phyloP scores from a whole-genome alignment of 2,797 vertebrate genomes.

The Danio tinwini region DNA sequence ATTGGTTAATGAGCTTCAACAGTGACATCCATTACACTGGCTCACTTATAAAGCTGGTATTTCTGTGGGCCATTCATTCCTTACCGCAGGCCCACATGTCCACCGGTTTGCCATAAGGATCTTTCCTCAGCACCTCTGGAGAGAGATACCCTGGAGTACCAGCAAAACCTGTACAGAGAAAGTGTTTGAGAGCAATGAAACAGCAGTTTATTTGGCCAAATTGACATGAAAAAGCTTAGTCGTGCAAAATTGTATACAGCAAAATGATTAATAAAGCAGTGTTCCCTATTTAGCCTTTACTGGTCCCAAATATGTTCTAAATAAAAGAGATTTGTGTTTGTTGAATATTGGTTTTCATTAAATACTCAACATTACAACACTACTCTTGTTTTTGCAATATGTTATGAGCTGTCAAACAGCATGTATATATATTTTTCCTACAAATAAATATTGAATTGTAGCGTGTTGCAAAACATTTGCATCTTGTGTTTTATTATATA shows the following conservation, averaged over 20 bases:
- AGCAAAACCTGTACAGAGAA: conserved; percentile 86
- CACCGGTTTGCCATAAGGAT: conserved; percentile 96
- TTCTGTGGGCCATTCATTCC: conserved; percentile 61
- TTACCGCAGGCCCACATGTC: conserved; percentile 99
- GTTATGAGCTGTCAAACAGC: too few relatives aligned
- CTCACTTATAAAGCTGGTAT: neutral
- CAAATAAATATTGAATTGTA: too few relatives aligned
- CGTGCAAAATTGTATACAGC: neutral
- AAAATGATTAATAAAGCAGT: neutral
- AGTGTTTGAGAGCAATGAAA: conserved; percentile 49
- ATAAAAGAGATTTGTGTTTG: neutral
- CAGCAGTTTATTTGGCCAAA: neutral
- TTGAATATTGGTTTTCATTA: conserved; percentile 15
- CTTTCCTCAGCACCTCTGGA: conserved; percentile 96
- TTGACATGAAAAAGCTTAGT: neutral
- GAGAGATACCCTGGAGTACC: conserved; percentile 97
- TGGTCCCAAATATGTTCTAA: neutral
- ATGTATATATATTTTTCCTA: too few relatives aligned
- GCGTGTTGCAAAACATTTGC: too few relatives aligned
- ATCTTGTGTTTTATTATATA: too few relatives aligned
- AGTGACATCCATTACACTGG: conserved; percentile 34
- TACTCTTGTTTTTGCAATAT: too few relatives aligned
- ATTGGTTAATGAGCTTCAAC: conserved; percentile 41
- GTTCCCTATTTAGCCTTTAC: neutral
- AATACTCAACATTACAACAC: neutral